A percentile compares a stretch with the other conserved stretches of the same genome.
Conservation (phyloP, 1,140 invertebrate genomes). For the Drosophila sulfurigaster region DNA sequence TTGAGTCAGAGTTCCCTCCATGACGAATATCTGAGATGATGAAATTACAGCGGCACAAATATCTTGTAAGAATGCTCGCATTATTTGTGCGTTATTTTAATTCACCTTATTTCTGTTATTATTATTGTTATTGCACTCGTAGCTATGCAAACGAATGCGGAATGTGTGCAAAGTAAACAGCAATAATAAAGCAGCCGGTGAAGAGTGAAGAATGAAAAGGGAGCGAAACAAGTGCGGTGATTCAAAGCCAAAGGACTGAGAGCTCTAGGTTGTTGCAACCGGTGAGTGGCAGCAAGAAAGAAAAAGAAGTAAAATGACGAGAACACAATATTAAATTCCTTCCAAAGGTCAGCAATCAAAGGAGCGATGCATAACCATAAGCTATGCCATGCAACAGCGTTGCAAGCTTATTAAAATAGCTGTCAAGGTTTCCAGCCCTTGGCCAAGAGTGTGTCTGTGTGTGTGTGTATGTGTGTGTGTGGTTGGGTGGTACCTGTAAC, state of each 20-base stretch:
- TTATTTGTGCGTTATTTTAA: slow-evolving; percentile 21
- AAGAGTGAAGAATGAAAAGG: not conserved
- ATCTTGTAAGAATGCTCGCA: slow-evolving; percentile 3
- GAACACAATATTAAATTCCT: slow-evolving; percentile 51
- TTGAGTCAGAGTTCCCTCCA: not conserved
- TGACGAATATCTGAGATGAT: not conserved
- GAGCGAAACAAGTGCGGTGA: slow-evolving; percentile 25
- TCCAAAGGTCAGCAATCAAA: slow-evolving; percentile 38
- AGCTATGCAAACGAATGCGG: slow-evolving; percentile 23
- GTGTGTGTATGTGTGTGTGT: too few species aligned
- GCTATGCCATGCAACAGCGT: slow-evolving; percentile 36
- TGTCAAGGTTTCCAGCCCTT: slow-evolving; percentile 32
- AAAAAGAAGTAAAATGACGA: slow-evolving; percentile 11
- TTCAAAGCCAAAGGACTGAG: slow-evolving; percentile 27
- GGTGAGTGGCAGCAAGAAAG: not conserved
- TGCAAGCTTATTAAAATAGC: slow-evolving; percentile 55
- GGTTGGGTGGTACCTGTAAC: not conserved
- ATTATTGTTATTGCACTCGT: slow-evolving; percentile 17
- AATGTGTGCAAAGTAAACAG: slow-evolving; percentile 48
- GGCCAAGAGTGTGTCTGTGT: not conserved
- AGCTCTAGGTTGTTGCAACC: not conserved
- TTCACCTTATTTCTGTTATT: slow-evolving; percentile 7
- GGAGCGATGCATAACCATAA: slow-evolving; percentile 44
- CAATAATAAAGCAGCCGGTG: slow-evolving; percentile 34
- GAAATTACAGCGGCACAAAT: not conserved